phyloP scores from a whole-genome alignment of 2,113 vertebrate species.

The Circaetus cinerascens region DNA sequence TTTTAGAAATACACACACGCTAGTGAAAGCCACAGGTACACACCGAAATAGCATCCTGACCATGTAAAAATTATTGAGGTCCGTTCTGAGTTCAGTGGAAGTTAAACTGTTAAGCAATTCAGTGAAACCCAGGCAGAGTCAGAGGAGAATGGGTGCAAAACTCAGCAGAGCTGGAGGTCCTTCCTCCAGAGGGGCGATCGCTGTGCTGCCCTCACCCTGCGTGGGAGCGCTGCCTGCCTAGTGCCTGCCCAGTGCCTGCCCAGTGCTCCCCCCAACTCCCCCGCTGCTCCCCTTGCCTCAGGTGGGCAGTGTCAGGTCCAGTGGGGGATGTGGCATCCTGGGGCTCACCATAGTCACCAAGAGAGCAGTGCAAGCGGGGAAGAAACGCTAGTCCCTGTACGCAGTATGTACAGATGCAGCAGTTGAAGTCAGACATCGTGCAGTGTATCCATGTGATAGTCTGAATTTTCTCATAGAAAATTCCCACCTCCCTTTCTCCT shows the following conservation, averaged over 20 bases:
- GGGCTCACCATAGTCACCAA: background rate
- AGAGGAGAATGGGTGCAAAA: background rate
- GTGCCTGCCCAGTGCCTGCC: background rate
- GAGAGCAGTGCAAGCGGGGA: background rate
- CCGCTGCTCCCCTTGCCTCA: rapidly evolving
- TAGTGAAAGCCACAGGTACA: background rate
- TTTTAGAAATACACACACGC: rapidly evolving
- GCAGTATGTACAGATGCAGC: background rate
- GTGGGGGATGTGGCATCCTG: background rate
- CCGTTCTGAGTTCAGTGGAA: background rate
- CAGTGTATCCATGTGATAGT: background rate
- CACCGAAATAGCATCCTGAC: background rate
- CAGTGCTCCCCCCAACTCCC: background rate
- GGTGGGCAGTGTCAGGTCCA: background rate
- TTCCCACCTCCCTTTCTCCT: background rate
- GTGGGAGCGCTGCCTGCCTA: background rate
- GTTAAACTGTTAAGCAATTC: background rate
- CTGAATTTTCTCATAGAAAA: background rate
- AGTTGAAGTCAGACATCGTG: background rate
- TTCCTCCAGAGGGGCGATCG: background rate
- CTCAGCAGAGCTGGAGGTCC: background rate
- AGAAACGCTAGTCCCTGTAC: background rate
- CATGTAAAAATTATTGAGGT: background rate
- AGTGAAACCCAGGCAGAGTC: background rate
- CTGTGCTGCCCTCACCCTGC: background rate